phyloP scores from a whole-genome alignment of 2,888 invertebrate genomes.

The Molorchus minor region DNA sequence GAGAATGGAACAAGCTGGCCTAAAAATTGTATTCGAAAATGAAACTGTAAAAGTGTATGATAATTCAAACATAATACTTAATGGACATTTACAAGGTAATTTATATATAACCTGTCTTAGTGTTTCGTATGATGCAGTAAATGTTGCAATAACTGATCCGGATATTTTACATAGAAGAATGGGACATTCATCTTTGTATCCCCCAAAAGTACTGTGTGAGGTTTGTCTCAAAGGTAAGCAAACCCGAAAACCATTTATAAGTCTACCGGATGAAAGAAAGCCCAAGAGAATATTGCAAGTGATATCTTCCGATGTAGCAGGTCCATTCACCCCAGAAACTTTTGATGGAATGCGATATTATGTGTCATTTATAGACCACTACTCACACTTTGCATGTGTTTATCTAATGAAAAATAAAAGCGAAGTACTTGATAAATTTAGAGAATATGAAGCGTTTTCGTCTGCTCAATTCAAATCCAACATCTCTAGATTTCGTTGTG shows the following conservation, averaged over 20 bases:
- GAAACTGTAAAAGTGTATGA: not conserved
- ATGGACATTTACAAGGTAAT: not conserved
- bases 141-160: not conserved
- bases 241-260: constrained; percentile 4
- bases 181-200: constrained; percentile 18
- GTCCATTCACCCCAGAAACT: constrained; percentile 49
- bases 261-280: not conserved
- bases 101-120: not conserved
- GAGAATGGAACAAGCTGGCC: not conserved
- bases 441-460: constrained; percentile 19
- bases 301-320: constrained; percentile 51
- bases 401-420: constrained; percentile 39
- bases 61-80: not conserved
- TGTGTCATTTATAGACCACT: constrained; percentile 53
- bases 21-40: not conserved
- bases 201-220: not conserved
- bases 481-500: constrained; percentile 12
- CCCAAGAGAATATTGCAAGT: constrained; percentile 42
- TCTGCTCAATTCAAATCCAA: constrained; percentile 1
- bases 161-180: constrained; percentile 9
- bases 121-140: not conserved
- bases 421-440: constrained; percentile 10
- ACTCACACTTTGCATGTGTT: constrained; percentile 51
- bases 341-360: constrained; percentile 48
- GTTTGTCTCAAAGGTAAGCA: constrained; percentile 13